Conservation (phyloP, 2,113 vertebrate species). For the Baryphthengus martii region DNA sequence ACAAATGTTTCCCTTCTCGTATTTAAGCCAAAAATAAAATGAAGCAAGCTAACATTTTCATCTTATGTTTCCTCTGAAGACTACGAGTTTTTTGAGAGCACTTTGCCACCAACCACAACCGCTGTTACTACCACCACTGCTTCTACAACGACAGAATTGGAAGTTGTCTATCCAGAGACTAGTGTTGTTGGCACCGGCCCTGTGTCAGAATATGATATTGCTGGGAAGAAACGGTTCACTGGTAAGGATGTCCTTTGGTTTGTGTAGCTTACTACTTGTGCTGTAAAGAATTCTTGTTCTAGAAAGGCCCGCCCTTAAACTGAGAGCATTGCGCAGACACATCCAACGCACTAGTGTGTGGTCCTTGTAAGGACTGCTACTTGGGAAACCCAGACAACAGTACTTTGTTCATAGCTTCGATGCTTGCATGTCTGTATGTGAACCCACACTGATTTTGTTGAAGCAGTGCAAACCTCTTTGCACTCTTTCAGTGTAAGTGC, state of each 20-base stretch:
- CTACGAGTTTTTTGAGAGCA: slow-evolving; percentile 76
- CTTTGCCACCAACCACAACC: slow-evolving; percentile 60
- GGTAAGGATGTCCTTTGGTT: slow-evolving; percentile 73
- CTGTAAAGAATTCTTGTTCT: not conserved
- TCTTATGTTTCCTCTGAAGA: slow-evolving; percentile 60
- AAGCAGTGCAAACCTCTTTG: not conserved
- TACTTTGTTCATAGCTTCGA: not conserved
- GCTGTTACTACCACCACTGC: slow-evolving; percentile 28
- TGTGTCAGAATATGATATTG: slow-evolving; percentile 83
- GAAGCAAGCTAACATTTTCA: not conserved
- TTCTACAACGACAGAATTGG: not conserved
- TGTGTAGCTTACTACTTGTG: not conserved
- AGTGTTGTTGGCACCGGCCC: slow-evolving; percentile 75
- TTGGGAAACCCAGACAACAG: not conserved
- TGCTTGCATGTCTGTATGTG: not conserved
- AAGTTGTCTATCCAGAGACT: slow-evolving; percentile 44
- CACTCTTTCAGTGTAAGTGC: not conserved
- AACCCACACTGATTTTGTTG: not conserved
- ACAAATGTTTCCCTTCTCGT: not conserved
- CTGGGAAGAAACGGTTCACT: slow-evolving; percentile 90
- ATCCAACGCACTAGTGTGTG: not conserved
- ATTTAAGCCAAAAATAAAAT: not conserved
- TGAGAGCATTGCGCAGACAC: not conserved
- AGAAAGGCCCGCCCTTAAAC: not conserved
- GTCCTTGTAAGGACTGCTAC: not conserved